Evolutionary conservation across 2,888 invertebrate species (phyloP), one percentile per base, ranked within the genome.

Genomic region (Gasteruption jaculator): DNA sequence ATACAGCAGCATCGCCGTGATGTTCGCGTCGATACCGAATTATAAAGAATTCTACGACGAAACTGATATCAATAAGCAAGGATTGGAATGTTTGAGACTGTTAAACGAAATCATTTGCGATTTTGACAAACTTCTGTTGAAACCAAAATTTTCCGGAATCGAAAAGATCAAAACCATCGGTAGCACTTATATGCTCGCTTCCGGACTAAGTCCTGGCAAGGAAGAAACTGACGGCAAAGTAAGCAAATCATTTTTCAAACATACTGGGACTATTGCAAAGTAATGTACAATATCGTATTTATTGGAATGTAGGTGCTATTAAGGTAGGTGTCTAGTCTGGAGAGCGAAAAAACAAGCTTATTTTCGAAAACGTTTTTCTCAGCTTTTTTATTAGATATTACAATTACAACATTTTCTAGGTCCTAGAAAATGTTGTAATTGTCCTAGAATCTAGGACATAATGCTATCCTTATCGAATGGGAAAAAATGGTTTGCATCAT

Each of bases 101-200:
- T 77, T 97, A 18, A 97, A 97, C 68, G 96, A 97, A 75, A 96
- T 97, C 56, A 94, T 96, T 49, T 95, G 95, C 66, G 96, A 96
- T 72, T 96, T 96, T 72, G 97, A 97, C 71, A 92, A 93, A 89
- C 73, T 97, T 24, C 75, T 97, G 21, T 74, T 91, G 32, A 94
- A 95, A 63, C 91, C 93, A 0, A 94, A 95, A 63, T 96, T 90
- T 72, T 93, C 92, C 65, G 84, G 88, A 53, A 93, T 97, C 56
- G 97, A 97, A 73, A 97, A 97, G 72, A 97, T 97, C 39, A 97
- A 97, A 73, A 97, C 96, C 0, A 96, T 97, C 43, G 95, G 94
- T 10, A 94, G 93, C 70, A 96, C 96, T 0, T 97, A 97, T 65
- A 97, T 97, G 96, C 85, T 95, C 33, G 96, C 96, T 1, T 89